Percentiles rank a stretch among this genome's conserved stretches.
These are phyloP conservation scores for Chamaetylas fuelleborni DNA, from an alignment of 2,113 vertebrate species.

Conservation along the genomic window DNA sequence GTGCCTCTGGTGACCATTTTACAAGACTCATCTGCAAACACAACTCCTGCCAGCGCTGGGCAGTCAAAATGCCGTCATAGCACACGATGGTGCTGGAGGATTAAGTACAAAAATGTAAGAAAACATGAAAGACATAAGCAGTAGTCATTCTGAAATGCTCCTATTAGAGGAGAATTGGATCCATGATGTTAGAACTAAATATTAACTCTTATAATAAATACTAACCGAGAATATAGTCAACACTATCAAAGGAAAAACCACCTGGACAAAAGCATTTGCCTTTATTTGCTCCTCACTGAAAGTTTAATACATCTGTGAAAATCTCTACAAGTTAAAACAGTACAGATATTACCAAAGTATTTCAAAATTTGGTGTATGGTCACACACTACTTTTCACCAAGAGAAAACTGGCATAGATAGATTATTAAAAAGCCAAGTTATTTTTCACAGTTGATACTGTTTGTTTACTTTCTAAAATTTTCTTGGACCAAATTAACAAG, in stretches of 20 bases:
- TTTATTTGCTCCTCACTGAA: neutral
- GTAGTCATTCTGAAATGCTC: conserved; percentile 52
- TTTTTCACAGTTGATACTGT: neutral
- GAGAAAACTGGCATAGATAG: neutral
- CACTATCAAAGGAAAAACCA: neutral
- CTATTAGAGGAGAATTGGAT: conserved; percentile 48
- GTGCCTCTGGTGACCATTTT: neutral
- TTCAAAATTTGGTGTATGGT: neutral
- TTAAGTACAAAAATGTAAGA: conserved; percentile 19
- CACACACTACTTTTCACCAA: neutral
- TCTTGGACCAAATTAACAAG: neutral
- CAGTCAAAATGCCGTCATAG: neutral
- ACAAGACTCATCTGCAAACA: neutral
- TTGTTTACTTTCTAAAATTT: conserved; percentile 31
- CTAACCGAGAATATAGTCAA: conserved; percentile 44
- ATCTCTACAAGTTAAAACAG: neutral
- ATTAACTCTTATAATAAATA: conserved; percentile 70
- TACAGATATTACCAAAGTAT: neutral
- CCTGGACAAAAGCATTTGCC: neutral
- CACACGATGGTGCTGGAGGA: neutral
- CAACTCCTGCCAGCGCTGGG: fast-evolving
- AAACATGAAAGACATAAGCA: conserved; percentile 26
- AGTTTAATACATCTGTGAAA: neutral
- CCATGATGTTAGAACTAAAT: conserved; percentile 53
- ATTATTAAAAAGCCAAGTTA: neutral